phyloP scores from a whole-genome alignment of 2,888 invertebrate genomes.

The Oscheius sp. region DNA sequence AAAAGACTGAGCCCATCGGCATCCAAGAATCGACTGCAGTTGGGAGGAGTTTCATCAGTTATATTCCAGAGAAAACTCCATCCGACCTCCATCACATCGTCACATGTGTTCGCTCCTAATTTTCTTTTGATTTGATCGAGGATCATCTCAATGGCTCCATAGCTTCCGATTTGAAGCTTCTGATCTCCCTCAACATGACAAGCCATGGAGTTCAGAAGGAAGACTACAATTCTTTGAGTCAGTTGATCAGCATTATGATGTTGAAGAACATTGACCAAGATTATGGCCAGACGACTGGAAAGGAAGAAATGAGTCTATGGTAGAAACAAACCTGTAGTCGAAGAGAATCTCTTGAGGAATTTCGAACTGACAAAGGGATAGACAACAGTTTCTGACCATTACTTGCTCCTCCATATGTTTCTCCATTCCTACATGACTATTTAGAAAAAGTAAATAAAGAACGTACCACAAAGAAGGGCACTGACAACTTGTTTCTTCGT shows the following conservation, averaged over 20 bases:
- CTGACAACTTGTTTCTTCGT: conserved; percentile 64
- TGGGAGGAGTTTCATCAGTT: conserved; percentile 86
- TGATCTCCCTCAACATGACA: conserved; percentile 94
- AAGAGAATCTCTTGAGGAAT: conserved; percentile 87
- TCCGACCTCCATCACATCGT: conserved; percentile 94
- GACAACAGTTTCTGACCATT: conserved; percentile 95
- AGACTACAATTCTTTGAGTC: conserved; percentile 92
- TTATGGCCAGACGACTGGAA: conserved; percentile 61
- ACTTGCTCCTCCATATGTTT: conserved; percentile 67
- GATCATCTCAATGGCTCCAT: conserved; percentile 87
- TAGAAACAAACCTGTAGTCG: conserved; percentile 58
- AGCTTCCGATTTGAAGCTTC: conserved; percentile 87
- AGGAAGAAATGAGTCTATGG: background rate
- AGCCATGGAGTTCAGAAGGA: conserved; percentile 90
- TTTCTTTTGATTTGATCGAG: conserved; percentile 85
- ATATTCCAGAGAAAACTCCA: conserved; percentile 98
- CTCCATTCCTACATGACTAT: conserved; percentile 58
- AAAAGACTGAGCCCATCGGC: conserved; percentile 89
- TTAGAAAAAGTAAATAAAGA: background rate
- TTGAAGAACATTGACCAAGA: conserved; percentile 67
- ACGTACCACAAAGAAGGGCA: conserved; percentile 59
- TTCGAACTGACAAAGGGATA: conserved; percentile 91
- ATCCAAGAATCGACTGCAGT: conserved; percentile 89
- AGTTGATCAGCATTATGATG: conserved; percentile 79
- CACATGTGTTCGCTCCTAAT: conserved; percentile 81